Conservation (phyloP, 2,797 vertebrate species). For the Schizopygopsis pylzovi region DNA sequence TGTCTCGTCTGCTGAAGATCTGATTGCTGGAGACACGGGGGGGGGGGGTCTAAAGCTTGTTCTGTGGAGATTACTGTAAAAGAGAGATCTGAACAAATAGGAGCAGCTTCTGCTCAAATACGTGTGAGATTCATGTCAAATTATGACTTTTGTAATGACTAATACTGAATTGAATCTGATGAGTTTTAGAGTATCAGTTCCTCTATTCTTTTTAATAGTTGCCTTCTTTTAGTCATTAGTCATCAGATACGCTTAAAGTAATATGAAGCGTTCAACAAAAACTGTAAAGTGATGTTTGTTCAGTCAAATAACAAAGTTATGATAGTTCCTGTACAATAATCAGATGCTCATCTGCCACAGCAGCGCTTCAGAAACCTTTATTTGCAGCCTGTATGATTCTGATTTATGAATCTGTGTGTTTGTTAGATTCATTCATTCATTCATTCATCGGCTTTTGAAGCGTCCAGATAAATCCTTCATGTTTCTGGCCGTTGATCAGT, state of each 20-base stretch:
- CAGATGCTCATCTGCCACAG: neutral
- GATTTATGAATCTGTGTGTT: neutral
- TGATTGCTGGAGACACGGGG: neutral
- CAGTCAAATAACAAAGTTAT: neutral
- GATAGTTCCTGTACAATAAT: neutral
- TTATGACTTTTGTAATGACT: neutral
- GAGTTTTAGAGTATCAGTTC: neutral
- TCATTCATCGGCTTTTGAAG: neutral
- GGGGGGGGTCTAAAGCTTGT: neutral
- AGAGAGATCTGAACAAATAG: constrained; percentile 8
- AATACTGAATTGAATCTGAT: neutral
- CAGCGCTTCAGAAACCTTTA: neutral
- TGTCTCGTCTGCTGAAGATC: constrained; percentile 9
- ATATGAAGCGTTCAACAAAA: neutral
- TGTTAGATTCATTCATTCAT: too few species aligned
- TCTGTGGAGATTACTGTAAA: constrained; percentile 21
- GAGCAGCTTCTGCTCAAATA: constrained; percentile 11
- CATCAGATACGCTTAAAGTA: neutral
- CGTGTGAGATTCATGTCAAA: neutral
- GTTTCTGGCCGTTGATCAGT: neutral
- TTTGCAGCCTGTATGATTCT: neutral
- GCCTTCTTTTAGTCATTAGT: neutral
- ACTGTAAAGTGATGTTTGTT: neutral
- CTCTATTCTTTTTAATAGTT: neutral
- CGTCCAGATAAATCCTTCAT: neutral